Evolutionary conservation across 1,140 invertebrate species (phyloP).

Genomic region (Steinernema khuongi): DNA sequence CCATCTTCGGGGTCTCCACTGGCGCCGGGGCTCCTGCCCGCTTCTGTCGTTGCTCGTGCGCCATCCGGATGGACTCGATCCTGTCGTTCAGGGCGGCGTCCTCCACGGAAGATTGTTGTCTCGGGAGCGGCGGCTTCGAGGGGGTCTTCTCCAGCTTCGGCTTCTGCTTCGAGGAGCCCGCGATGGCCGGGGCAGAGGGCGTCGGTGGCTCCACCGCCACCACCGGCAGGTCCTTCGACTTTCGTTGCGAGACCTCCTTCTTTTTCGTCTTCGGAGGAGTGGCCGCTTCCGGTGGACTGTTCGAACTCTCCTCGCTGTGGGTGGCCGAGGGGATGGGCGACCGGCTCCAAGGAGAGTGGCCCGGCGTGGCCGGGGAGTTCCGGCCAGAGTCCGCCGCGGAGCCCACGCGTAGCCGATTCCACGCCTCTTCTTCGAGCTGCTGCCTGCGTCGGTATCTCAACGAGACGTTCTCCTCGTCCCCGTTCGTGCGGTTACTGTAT

Average conservation of each 20-base stretch:
- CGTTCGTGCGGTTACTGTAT: slow-evolving; percentile 29
- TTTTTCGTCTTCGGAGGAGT: background rate
- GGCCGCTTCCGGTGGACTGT: slow-evolving; percentile 12
- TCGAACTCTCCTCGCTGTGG: slow-evolving; percentile 23
- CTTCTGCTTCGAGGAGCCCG: background rate
- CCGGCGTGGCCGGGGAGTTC: slow-evolving; percentile 25
- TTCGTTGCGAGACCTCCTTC: background rate
- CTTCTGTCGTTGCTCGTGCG: slow-evolving; percentile 38
- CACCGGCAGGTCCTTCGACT: background rate
- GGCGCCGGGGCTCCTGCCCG: background rate
- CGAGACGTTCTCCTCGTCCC: slow-evolving; percentile 27
- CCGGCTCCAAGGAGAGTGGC: slow-evolving; percentile 22
- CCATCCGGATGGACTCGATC: slow-evolving; percentile 32
- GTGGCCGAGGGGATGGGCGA: background rate
- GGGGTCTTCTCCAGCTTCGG: background rate
- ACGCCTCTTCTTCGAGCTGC: slow-evolving; percentile 43
- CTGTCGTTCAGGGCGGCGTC: slow-evolving; percentile 37
- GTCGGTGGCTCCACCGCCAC: slow-evolving; percentile 12
- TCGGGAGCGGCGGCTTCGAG: slow-evolving; percentile 42
- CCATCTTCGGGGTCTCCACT: background rate
- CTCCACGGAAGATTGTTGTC: slow-evolving; percentile 36
- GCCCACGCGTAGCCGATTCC: slow-evolving; percentile 31
- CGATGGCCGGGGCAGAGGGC: background rate
- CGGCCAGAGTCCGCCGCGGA: slow-evolving; percentile 23
- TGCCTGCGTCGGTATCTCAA: slow-evolving; percentile 39